Base-by-base conservation (phyloP, 2,888 invertebrate species). In the Amphipoea lucens region DNA sequence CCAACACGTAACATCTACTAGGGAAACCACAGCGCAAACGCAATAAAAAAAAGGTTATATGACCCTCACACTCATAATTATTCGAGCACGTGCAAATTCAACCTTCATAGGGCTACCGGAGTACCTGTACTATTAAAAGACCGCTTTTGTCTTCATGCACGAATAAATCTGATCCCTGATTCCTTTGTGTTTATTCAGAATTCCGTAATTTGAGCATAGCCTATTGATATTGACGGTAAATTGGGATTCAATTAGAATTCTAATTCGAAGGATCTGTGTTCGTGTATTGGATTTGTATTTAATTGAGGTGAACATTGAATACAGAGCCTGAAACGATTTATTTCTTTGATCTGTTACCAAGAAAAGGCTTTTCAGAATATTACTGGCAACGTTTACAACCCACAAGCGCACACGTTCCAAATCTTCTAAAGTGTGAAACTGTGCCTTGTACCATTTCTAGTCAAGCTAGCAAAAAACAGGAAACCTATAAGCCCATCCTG, bases 61-160 rank as follows among this genome's bases (percentile, higher is more conserved):
- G 62, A 36, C 67, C 81, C 54, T 57, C 81, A 81, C n/a, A 62
- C 40, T 62, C 62, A 48, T 79, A 84, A 65, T 81, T 54, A 86
- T 82, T 40, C 29, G 20, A 45, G 4, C 82, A 81, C 69, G 69
- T 65, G 74, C 45, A 60, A 62, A 74, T 29, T 54, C n/a, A 54
- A 54, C 82, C 82, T 82, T 82, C 75, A 36, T 0, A 66, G 65
- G 74, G 69, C 60, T 81, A 60, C 82, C 29, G 36, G 48, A 65
- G 40, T 69, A 65, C n/a, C 36, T 57, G 40, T 51, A 60, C 69
- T 40, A 57, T 72, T 62, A 62, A 81, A 85, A 74, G 14, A 62
- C 29, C 45, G 29, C 23, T 71, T 83, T 86, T 84, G 92, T 92
- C 87, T 92, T 90, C 82, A 91, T 89, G 91, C 91, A 89, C 83